A percentile compares a stretch with the other conserved stretches of the same genome.
phyloP scores from a whole-genome alignment of 2,888 invertebrate species.

The Drosophila ustulata region DNA sequence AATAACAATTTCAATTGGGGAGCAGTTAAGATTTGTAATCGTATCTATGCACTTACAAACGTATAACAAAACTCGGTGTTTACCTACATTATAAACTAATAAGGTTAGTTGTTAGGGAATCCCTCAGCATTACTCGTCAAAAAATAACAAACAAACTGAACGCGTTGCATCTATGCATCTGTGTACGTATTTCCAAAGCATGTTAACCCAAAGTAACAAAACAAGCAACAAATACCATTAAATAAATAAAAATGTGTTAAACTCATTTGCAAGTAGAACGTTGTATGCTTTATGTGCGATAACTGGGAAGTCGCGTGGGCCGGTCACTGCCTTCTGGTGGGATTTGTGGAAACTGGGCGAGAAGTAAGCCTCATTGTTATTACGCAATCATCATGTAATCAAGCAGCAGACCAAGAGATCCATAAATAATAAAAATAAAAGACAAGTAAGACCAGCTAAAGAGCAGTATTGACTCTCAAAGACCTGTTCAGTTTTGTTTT shows the following conservation, averaged over 20 bases:
- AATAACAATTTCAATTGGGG: neutral
- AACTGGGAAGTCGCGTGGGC: conserved; percentile 4
- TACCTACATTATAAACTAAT: conserved; percentile 40
- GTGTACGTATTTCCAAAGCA: conserved; percentile 60
- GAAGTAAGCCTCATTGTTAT: conserved; percentile 34
- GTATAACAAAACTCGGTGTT: conserved; percentile 48
- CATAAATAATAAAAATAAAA: conserved; percentile 38
- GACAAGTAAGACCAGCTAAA: neutral
- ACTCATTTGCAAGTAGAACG: conserved; percentile 39
- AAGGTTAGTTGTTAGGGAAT: conserved; percentile 50
- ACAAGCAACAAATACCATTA: conserved; percentile 52
- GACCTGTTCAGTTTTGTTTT: too few relatives aligned
- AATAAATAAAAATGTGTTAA: conserved; percentile 39
- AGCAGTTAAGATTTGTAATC: conserved; percentile 19
- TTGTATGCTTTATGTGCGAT: conserved; percentile 32
- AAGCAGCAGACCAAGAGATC: conserved; percentile 23
- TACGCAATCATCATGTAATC: conserved; percentile 75
- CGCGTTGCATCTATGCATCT: conserved; percentile 37
- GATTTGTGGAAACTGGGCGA: conserved; percentile 55
- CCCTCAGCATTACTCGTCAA: conserved; percentile 59
- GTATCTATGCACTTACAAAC: conserved; percentile 54
- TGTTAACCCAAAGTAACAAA: conserved; percentile 59
- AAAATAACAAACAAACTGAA: conserved; percentile 9
- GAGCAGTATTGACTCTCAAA: too few relatives aligned
- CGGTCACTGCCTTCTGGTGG: conserved; percentile 17